phyloP scores from a whole-genome alignment of 2,888 invertebrate genomes.

The Cetonia aurata region DNA sequence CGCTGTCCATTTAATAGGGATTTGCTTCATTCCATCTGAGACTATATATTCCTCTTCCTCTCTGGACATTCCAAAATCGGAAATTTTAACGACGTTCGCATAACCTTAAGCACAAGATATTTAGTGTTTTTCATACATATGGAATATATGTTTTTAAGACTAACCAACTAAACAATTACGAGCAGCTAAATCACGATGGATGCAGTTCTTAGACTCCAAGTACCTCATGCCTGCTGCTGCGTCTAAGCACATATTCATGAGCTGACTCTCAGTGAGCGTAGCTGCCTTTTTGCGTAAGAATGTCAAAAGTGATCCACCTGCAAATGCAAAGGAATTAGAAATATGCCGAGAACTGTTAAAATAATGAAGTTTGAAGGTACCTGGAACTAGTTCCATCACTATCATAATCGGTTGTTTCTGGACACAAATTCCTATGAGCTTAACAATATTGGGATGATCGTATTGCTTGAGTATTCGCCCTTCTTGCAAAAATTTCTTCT shows the following conservation, averaged over 20 bases:
- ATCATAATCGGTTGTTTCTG: slow-evolving; percentile 99
- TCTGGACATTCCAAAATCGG: slow-evolving; percentile 98
- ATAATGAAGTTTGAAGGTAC: slow-evolving; percentile 63
- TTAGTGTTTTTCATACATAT: too few relatives aligned
- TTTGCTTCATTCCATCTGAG: slow-evolving; percentile 98
- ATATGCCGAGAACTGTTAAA: not conserved
- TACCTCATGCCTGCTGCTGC: slow-evolving; percentile 96
- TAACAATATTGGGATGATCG: slow-evolving; percentile 96
- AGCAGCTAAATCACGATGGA: slow-evolving; percentile 95
- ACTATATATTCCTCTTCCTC: slow-evolving; percentile 98
- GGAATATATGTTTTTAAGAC: slow-evolving; percentile 45
- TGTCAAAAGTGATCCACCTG: slow-evolving; percentile 91
- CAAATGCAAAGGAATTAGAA: slow-evolving; percentile 41
- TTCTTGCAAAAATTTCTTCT: slow-evolving; percentile 94
- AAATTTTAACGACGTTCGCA: slow-evolving; percentile 93
- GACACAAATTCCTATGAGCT: slow-evolving; percentile 96
- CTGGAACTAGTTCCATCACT: slow-evolving; percentile 96
- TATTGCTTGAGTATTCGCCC: slow-evolving; percentile 96
- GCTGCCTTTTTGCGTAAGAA: slow-evolving; percentile 86
- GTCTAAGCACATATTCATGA: slow-evolving; percentile 93
- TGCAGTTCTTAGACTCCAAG: slow-evolving; percentile 94
- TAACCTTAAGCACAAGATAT: slow-evolving; percentile 69
- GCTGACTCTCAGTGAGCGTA: slow-evolving; percentile 71
- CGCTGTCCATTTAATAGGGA: slow-evolving; percentile 98
- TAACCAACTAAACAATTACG: slow-evolving; percentile 89